These are phyloP conservation scores for Hapalemur alaotrensis DNA, from an alignment of 2,797 vertebrate genomes.

Conservation along the genomic window DNA sequence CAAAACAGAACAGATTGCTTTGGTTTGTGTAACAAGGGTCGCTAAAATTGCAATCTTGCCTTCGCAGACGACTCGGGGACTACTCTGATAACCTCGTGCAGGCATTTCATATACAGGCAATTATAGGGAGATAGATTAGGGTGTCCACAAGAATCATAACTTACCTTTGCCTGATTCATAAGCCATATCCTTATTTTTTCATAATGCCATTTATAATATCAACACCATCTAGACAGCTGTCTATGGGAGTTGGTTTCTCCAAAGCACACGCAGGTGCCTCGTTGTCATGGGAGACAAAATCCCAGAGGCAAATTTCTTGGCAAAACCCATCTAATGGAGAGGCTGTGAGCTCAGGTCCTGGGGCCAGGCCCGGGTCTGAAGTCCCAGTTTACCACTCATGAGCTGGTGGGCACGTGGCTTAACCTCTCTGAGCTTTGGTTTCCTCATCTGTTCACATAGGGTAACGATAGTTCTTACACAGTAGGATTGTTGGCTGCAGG, in stretches of 20 bases:
- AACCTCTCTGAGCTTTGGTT: background rate
- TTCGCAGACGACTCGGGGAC: constrained; percentile 50
- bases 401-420: background rate
- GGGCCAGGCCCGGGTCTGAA: background rate
- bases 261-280: background rate
- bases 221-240: constrained; percentile 59
- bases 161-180: constrained; percentile 76
- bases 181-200: constrained; percentile 69
- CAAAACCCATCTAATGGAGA: background rate
- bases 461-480: background rate
- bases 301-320: background rate
- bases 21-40: constrained; percentile 66
- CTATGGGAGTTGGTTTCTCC: constrained; percentile 52
- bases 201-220: constrained; percentile 75
- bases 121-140: constrained; percentile 77
- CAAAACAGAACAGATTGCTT: constrained; percentile 29
- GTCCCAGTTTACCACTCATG: background rate
- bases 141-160: constrained; percentile 73
- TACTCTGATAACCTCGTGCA: constrained; percentile 4
- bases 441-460: background rate
- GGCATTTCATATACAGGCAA: constrained; percentile 69
- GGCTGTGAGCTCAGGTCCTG: background rate
- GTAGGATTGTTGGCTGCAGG: background rate
- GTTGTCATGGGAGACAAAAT: background rate
- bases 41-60: constrained; percentile 50